Evolutionary conservation across 2,888 invertebrate genomes (phyloP).

Genomic region (Plebejus anna): DNA sequence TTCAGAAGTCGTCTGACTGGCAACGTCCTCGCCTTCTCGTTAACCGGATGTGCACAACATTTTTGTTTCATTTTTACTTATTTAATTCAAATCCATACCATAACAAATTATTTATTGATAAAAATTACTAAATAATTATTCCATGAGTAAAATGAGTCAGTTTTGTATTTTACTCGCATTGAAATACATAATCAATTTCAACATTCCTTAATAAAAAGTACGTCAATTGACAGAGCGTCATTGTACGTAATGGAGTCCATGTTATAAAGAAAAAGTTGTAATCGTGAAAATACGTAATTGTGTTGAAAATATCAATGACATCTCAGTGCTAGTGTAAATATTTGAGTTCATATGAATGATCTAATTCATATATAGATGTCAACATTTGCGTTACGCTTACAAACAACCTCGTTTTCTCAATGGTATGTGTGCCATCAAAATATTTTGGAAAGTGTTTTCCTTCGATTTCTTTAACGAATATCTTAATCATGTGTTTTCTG

Average conservation of each 20-base stretch:
- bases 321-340: slow-evolving; percentile 50
- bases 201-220: slow-evolving; percentile 60
- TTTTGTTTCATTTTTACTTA: slow-evolving; percentile 31
- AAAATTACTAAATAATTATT: background rate
- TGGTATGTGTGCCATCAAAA: slow-evolving; percentile 81
- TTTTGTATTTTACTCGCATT: background rate
- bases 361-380: slow-evolving; percentile 61
- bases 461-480: slow-evolving; percentile 33
- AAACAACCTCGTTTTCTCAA: slow-evolving; percentile 66
- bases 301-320: slow-evolving; percentile 59
- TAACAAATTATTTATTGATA: background rate
- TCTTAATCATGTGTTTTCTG: background rate
- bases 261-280: slow-evolving; percentile 59
- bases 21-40: slow-evolving; percentile 64
- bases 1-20: slow-evolving; percentile 75
- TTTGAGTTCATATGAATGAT: slow-evolving; percentile 62
- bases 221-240: slow-evolving; percentile 79
- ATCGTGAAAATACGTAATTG: slow-evolving; percentile 54
- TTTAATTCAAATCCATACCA: background rate
- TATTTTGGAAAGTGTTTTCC: slow-evolving; percentile 78
- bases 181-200: slow-evolving; percentile 35
- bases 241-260: slow-evolving; percentile 84
- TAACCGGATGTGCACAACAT: slow-evolving; percentile 43
- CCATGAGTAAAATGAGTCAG: background rate
- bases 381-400: slow-evolving; percentile 47